phyloP scores from a whole-genome alignment of 2,888 invertebrate genomes.

The Kryphioiulus occultus region DNA sequence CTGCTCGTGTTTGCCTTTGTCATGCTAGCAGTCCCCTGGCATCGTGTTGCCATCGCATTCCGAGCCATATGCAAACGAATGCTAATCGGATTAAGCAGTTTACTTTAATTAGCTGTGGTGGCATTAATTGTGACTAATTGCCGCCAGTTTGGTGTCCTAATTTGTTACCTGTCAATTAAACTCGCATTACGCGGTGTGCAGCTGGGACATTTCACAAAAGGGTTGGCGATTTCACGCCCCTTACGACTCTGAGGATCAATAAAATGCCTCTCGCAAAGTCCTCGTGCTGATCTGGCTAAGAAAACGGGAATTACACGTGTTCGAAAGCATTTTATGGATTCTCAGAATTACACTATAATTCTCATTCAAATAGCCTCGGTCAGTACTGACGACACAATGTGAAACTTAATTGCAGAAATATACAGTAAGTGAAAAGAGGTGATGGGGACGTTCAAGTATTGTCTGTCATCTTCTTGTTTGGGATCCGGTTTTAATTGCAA shows the following conservation, averaged over 20 bases:
- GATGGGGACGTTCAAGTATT: no score
- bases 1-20: constrained; percentile 13
- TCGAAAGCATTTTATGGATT: neutral
- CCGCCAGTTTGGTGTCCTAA: constrained; percentile 48
- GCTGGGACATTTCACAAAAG: constrained; percentile 31
- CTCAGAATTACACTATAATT: neutral
- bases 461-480: no score
- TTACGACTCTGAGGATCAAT: neutral
- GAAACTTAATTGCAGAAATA: no score
- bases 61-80: neutral
- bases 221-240: constrained; percentile 37
- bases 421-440: no score
- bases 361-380: neutral
- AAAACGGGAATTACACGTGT: neutral
- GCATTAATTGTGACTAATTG: constrained; percentile 52
- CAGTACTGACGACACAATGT: no score
- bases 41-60: constrained; percentile 27
- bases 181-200: constrained; percentile 43
- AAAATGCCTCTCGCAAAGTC: neutral
- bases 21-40: neutral
- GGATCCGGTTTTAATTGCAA: no score
- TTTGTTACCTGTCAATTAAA: constrained; percentile 53
- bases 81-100: constrained; percentile 51
- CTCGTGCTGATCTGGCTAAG: neutral
- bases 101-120: constrained; percentile 51